Evolutionary conservation across 2,797 vertebrate species (phyloP).

Genomic region (Taeniopygia guttata): DNA sequence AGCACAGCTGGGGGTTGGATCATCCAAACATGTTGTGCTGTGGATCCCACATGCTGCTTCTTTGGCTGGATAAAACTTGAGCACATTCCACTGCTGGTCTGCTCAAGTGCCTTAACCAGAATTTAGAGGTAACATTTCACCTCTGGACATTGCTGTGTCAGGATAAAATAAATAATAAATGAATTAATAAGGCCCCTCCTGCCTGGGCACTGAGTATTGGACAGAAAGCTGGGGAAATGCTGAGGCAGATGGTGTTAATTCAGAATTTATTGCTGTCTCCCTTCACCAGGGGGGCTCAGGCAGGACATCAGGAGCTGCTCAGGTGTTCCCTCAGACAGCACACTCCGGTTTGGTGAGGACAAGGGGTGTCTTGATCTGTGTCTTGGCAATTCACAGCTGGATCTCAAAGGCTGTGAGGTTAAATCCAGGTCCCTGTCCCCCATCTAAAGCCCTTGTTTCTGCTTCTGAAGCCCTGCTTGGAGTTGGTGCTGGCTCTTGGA

Average conservation of each 20-base stretch:
- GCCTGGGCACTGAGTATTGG: background rate
- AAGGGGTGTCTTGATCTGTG: fast-evolving
- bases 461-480: background rate
- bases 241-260: background rate
- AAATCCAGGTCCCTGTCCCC: background rate
- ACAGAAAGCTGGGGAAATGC: background rate
- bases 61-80: background rate
- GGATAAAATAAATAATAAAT: background rate
- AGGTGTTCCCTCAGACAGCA: background rate
- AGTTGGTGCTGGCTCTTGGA: background rate
- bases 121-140: background rate
- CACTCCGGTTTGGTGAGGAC: background rate
- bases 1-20: background rate
- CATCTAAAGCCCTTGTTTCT: background rate
- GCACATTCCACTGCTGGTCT: fast-evolving
- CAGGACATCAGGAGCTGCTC: background rate
- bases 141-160: fast-evolving
- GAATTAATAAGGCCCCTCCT: background rate
- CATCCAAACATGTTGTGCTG: background rate
- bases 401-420: background rate
- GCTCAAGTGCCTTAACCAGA: background rate
- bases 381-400: background rate
- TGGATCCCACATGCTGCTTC: background rate
- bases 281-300: background rate
- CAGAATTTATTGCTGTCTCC: background rate